Conservation (phyloP, 1,140 invertebrate species). For the Thalassaphorura encarpata region DNA sequence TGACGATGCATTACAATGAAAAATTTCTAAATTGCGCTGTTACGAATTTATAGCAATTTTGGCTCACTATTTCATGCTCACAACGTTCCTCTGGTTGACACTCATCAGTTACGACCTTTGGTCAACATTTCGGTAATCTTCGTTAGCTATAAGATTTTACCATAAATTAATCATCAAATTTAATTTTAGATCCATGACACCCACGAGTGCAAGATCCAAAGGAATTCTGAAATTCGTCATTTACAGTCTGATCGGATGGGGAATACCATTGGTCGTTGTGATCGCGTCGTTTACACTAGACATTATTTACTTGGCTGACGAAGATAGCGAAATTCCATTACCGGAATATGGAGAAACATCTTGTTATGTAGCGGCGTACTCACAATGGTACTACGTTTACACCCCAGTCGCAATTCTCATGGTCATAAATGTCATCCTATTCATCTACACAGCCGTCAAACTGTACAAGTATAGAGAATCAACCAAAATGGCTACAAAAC, state of each 20-base stretch:
- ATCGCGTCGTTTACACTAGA: background rate
- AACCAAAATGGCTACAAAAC: slow-evolving; percentile 28
- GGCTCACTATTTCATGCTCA: slow-evolving; percentile 22
- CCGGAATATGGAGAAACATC: slow-evolving; percentile 7
- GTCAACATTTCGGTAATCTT: slow-evolving; percentile 14
- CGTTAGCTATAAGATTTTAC: background rate
- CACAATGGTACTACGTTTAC: slow-evolving; percentile 32
- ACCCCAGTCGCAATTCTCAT: slow-evolving; percentile 34
- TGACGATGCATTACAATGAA: no score
- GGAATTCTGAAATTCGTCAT: background rate
- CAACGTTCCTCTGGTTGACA: slow-evolving; percentile 22
- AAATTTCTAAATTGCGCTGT: background rate
- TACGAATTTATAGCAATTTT: background rate
- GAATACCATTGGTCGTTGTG: slow-evolving; percentile 1
- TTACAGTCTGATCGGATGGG: slow-evolving; percentile 2
- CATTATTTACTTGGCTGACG: background rate
- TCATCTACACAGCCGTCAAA: slow-evolving; percentile 35
- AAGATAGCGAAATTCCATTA: background rate
- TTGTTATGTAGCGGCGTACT: slow-evolving; percentile 5
- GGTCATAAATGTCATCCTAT: slow-evolving; percentile 35
- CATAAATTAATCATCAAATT: background rate
- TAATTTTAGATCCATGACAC: background rate
- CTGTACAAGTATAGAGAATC: slow-evolving; percentile 32
- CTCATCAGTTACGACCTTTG: slow-evolving; percentile 23
- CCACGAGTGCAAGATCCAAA: background rate